These are phyloP conservation scores for Ciconia boyciana DNA, from an alignment of 2,113 vertebrate genomes.

Conservation along the genomic window DNA sequence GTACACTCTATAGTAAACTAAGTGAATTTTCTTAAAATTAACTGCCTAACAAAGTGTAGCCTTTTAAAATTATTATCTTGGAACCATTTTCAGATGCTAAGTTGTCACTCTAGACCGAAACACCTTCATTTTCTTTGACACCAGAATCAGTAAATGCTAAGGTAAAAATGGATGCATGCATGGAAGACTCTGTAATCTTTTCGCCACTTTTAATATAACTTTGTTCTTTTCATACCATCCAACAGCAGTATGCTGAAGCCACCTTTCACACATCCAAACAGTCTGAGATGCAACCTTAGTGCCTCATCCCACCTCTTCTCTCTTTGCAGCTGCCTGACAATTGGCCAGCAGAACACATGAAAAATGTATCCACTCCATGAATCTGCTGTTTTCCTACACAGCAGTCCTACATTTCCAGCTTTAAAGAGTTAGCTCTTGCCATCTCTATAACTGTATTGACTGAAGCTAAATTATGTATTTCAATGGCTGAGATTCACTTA, in stretches of 20 bases:
- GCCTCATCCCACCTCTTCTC: neutral
- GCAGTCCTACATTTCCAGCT: neutral
- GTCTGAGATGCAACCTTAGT: neutral
- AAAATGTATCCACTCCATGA: neutral
- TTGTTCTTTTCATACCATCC: neutral
- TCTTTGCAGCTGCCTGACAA: neutral
- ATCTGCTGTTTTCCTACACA: neutral
- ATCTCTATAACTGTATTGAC: neutral
- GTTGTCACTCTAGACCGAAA: neutral
- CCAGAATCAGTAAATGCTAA: neutral
- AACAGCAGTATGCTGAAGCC: neutral
- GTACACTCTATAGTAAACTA: neutral
- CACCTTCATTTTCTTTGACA: neutral
- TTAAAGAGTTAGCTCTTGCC: neutral
- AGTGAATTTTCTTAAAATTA: neutral
- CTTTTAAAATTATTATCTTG: neutral
- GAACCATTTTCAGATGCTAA: neutral
- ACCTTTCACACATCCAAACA: neutral
- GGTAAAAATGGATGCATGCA: neutral
- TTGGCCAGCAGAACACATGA: neutral
- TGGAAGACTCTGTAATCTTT: accelerated
- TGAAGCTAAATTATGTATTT: neutral
- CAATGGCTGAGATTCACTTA: neutral
- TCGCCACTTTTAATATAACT: neutral
- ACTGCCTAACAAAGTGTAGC: accelerated